Evolutionary conservation across 2,113 vertebrate genomes (phyloP), one percentile per base, ranked within the genome.

Genomic region (Otis tarda): DNA sequence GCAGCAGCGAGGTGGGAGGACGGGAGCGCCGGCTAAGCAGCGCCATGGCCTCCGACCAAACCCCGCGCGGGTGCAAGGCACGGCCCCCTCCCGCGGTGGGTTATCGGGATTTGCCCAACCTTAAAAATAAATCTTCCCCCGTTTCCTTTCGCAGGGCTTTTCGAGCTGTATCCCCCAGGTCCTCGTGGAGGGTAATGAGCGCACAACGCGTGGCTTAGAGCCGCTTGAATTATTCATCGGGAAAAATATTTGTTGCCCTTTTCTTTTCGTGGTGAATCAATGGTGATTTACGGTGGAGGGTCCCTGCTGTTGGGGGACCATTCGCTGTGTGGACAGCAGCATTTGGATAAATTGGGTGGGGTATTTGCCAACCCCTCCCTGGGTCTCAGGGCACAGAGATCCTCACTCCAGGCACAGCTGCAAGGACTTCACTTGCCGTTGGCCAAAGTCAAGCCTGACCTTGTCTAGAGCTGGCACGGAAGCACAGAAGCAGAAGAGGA

Each of bases 171-270:
- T 96, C 96, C 94, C 95, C 94, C 87, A 95, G 95, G 94, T 95
- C 93, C 94, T 96, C 77, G 18, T 91, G 96, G 74, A 96, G 92
- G 92, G 89, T 95, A 94, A 96, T 95, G 96, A 96, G 95, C 65
- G 27, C 9, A 4, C 92, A 45, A 43, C 9, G 27, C 64, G 59
- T 30, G 80, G 92, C 92, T 96, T 37, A 60, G 81, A 90, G 90
- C 90, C 12, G 91, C 92, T 57, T 97, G 92, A 97, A 97, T 97
- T 96, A 97, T 97, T 97, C 96, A 97, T 96, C 0, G 9, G 41
- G 92, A 93, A 92, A 87, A 94, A 96, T 96, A 96, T 96, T 96
- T 96, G 96, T 94, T 96, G 96, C 94, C 91, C 74, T 94, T 94
- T 91, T 63, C 94, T 76, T 49, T 92, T 82, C 1, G 2, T 89